Percentiles rank a stretch among this genome's conserved stretches.
phyloP scores from a whole-genome alignment of 2,113 vertebrate genomes.

The Pandion haliaetus region DNA sequence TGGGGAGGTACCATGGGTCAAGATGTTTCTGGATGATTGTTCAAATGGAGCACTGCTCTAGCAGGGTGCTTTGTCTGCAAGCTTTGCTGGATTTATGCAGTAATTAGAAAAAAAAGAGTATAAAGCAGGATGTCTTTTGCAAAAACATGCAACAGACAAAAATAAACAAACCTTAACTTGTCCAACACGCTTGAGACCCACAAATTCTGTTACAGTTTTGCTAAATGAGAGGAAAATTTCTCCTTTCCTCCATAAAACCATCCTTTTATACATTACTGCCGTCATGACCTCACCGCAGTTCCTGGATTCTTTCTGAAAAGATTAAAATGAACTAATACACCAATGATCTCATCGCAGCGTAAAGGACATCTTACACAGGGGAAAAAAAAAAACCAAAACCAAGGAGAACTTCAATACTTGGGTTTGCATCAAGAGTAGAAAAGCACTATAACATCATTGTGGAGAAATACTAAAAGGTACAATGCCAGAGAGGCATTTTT shows the following conservation, averaged over 20 bases:
- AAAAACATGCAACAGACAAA: background rate
- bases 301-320: constrained; percentile 16
- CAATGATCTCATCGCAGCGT: constrained; percentile 9
- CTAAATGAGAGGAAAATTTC: background rate
- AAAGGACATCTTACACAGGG: background rate
- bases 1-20: background rate
- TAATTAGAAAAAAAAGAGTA: background rate
- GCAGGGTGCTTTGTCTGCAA: background rate
- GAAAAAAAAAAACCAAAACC: background rate
- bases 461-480: background rate
- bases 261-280: constrained; percentile 32
- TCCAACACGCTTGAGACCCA: background rate
- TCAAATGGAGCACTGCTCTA: background rate
- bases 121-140: background rate
- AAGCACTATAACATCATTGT: background rate
- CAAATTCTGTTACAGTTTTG: background rate
- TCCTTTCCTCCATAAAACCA: background rate
- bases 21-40: background rate
- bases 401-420: background rate
- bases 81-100: background rate
- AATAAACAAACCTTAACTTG: background rate
- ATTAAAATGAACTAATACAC: constrained; percentile 43
- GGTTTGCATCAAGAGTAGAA: background rate
- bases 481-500: background rate
- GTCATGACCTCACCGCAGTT: background rate